Evolutionary conservation across 1,140 invertebrate genomes (phyloP), one percentile per base, ranked within the genome.

Genomic region (Episyrphus balteatus): DNA sequence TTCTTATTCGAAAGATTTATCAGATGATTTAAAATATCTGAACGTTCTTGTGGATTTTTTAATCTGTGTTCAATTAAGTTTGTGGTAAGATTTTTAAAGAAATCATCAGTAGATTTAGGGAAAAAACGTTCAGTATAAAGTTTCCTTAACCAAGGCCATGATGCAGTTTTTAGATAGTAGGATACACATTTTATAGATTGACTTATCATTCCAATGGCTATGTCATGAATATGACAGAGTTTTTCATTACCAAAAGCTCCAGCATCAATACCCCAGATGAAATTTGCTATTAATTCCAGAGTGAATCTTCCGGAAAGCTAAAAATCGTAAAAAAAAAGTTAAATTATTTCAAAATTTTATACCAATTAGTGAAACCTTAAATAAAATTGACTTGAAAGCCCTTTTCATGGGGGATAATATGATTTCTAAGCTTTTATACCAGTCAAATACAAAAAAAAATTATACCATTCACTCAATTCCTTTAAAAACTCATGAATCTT

Each of bases 271-370:
- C 43, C 46, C 50, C 50, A 51, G 15, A 51, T 48, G 14, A 48
- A 51, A 12, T 48, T 42, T 7, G 43, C 13, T 33, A 51, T 45
- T 14, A 51, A 26, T 9, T 46, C 30, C 0, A 38, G 30, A 1
- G 51, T 52, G 37, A 44, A 52, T 26, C 51, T 47, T 18, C 47
- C 44, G 31, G 48, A 30, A 2, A 52, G 2, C 51, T 52, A 5
- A 14, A 11, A 31, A 49, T n/a, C n/a, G n/a, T n/a, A n/a, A n/a
- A n/a, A n/a, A n/a, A n/a, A n/a, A n/a, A n/a, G n/a, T n/a, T n/a
- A n/a, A n/a, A n/a, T n/a, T n/a, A n/a, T n/a, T n/a, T n/a, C n/a
- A n/a, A n/a, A n/a, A n/a, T n/a, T n/a, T n/a, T n/a, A n/a, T n/a
- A n/a, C n/a, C n/a, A n/a, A n/a, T n/a, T n/a, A n/a, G n/a, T n/a